A percentile compares a stretch with the other conserved stretches of the same genome.
Conservation (phyloP, 2,797 vertebrate genomes). For the Sebastes vulpes region DNA sequence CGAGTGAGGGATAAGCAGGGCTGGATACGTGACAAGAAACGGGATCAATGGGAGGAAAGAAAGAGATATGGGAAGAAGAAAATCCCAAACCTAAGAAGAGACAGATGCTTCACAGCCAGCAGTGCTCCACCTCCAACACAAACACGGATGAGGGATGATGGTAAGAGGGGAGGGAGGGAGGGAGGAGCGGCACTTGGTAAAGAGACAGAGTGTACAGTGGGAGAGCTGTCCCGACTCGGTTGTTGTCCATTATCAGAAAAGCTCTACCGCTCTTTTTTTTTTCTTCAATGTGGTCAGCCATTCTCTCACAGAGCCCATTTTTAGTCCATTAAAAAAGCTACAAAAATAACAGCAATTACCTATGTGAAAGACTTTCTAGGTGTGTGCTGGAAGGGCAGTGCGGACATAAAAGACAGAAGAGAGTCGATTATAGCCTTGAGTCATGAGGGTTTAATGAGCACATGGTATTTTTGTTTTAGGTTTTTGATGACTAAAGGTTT, state of each 20-base stretch:
- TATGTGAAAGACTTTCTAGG: background rate
- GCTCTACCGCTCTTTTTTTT: background rate
- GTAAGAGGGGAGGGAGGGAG: background rate
- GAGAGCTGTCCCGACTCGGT: slow-evolving; percentile 22
- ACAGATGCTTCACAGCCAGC: slow-evolving; percentile 71
- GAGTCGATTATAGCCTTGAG: background rate
- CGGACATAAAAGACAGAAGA: background rate
- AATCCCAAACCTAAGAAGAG: slow-evolving; percentile 67
- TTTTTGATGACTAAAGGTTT: slow-evolving; percentile 13
- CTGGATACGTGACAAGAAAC: slow-evolving; percentile 78
- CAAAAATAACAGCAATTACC: slow-evolving; percentile 49
- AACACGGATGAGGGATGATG: slow-evolving; percentile 62
- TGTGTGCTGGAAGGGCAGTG: background rate
- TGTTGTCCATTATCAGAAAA: slow-evolving; percentile 52
- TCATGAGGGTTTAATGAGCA: slow-evolving; percentile 4
- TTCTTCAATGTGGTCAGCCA: background rate
- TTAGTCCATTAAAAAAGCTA: slow-evolving; percentile 20
- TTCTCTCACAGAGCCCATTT: slow-evolving; percentile 17
- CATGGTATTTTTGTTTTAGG: background rate
- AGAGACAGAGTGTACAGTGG: slow-evolving; percentile 20
- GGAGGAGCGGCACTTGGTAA: background rate
- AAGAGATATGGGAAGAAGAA: slow-evolving; percentile 59
- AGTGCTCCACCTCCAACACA: slow-evolving; percentile 68
- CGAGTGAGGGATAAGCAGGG: slow-evolving; percentile 67
- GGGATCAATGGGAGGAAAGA: slow-evolving; percentile 68